These are phyloP conservation scores for Rhincodon typus DNA, from an alignment of 2,797 vertebrate genomes.

Conservation along the genomic window DNA sequence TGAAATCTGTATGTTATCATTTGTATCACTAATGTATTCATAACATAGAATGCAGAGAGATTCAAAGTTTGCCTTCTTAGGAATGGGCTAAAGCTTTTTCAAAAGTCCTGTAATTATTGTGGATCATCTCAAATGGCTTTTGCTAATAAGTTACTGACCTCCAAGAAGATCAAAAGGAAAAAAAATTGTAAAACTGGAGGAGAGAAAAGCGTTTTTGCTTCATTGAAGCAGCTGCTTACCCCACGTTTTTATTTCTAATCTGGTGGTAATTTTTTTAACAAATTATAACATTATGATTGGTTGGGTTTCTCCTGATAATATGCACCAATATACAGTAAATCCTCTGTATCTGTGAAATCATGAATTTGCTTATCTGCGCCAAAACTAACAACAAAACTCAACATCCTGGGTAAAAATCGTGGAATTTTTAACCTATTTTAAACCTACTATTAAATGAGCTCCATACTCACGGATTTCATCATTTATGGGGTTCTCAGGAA, in stretches of 20 bases:
- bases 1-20: conserved; percentile 12
- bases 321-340: neutral
- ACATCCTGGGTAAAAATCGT: no score
- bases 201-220: neutral
- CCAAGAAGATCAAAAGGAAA: neutral
- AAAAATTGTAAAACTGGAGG: neutral
- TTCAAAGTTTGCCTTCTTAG: neutral
- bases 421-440: no score
- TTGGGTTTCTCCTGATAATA: neutral
- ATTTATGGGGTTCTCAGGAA: no score
- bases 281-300: neutral
- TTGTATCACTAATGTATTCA: conserved; percentile 24
- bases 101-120: neutral
- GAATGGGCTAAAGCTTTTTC: conserved; percentile 11
- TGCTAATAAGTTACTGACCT: conserved; percentile 1
- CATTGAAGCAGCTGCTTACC: neutral
- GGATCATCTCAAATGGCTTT: neutral
- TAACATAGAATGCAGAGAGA: neutral
- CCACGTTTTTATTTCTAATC: neutral
- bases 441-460: no score
- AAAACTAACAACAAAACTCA: no score
- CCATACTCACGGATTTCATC: no score
- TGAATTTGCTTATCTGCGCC: no score
- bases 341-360: no score
- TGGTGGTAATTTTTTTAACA: neutral